Evolutionary conservation across 2,888 invertebrate species (phyloP).

Genomic region (Melinaea menophilus): DNA sequence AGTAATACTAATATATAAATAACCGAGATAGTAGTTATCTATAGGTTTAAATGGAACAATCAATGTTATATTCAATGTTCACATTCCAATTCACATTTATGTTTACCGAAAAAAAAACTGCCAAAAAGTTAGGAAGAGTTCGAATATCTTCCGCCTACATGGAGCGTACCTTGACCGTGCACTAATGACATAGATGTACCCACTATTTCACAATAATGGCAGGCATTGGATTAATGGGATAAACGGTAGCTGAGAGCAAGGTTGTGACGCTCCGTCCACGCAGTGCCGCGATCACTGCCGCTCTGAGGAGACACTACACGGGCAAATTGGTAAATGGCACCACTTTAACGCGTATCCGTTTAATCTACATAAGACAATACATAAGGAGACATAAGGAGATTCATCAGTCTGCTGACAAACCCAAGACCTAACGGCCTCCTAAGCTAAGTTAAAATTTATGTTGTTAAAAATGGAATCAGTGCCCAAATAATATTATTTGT

Average conservation of each 20-base stretch:
- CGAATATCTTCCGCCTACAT: constrained; percentile 37
- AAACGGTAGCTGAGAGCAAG: constrained; percentile 72
- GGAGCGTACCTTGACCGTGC: constrained; percentile 70
- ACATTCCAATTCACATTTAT: too few species aligned
- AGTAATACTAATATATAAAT: neutral
- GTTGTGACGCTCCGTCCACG: constrained; percentile 64
- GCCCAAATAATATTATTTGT: constrained; percentile 8
- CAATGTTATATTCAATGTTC: too few species aligned
- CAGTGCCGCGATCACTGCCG: constrained; percentile 57
- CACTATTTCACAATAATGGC: constrained; percentile 62
- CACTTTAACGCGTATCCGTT: constrained; percentile 73
- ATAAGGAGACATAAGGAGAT: constrained; percentile 40
- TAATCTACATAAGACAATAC: constrained; percentile 66
- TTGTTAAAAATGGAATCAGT: constrained; percentile 16
- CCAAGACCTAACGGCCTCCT: constrained; percentile 44
- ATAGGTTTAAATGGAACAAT: too few species aligned
- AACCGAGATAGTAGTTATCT: too few species aligned
- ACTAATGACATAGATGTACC: constrained; percentile 60
- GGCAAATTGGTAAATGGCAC: constrained; percentile 72
- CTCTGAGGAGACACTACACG: constrained; percentile 59
- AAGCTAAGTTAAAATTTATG: constrained; percentile 21
- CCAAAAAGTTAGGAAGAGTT: neutral
- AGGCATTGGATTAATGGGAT: constrained; percentile 72
- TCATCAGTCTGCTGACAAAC: constrained; percentile 56
- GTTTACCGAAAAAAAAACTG: too few species aligned